These are phyloP conservation scores for Phaethornis superciliosus DNA, from an alignment of 2,113 vertebrate species.

Conservation along the genomic window DNA sequence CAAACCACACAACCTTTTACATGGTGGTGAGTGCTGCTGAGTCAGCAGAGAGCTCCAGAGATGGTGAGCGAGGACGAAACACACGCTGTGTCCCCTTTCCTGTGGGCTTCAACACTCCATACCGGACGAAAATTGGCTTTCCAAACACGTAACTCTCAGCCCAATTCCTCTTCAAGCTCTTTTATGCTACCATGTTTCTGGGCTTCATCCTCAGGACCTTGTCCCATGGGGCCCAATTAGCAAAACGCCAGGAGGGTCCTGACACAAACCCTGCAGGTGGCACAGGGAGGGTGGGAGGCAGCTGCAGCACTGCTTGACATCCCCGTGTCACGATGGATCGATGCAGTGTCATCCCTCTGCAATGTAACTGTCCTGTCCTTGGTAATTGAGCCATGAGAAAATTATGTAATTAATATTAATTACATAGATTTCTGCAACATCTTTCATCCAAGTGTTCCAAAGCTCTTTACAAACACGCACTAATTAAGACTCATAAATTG, in stretches of 20 bases:
- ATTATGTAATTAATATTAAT: background rate
- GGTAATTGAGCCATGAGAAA: background rate
- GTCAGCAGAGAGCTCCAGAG: background rate
- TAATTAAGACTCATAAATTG: conserved; percentile 37
- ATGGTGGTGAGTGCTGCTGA: accelerated
- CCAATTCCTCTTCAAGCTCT: background rate
- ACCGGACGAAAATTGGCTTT: background rate
- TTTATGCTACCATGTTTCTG: accelerated
- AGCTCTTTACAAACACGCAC: background rate
- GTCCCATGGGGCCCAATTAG: background rate
- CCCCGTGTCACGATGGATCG: accelerated
- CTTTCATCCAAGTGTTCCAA: background rate
- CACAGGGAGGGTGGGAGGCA: background rate
- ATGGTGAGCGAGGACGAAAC: background rate
- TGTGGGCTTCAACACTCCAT: background rate
- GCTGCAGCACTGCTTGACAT: background rate
- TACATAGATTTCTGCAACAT: background rate
- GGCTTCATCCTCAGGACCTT: background rate
- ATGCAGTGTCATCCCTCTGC: background rate
- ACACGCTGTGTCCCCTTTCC: accelerated
- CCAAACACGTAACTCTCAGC: background rate
- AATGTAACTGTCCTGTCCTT: background rate
- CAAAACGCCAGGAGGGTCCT: accelerated
- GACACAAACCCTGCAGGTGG: background rate
- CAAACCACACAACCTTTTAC: no score